phyloP scores from a whole-genome alignment of 2,797 vertebrate species.

The Aplochiton taeniatus region DNA sequence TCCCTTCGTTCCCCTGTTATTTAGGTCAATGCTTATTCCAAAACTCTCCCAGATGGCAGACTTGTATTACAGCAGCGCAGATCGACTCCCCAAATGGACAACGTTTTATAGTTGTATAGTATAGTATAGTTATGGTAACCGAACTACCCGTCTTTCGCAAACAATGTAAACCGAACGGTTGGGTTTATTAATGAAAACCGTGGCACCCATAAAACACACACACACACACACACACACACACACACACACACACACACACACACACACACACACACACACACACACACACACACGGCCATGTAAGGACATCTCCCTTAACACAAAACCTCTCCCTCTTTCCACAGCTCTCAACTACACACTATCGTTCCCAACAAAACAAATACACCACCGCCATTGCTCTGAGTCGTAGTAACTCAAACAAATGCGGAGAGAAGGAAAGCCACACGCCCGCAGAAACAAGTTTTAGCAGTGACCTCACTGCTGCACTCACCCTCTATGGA shows the following conservation, averaged over 20 bases:
- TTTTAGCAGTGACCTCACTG: constrained; percentile 62
- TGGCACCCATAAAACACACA: background rate
- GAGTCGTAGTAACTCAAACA: constrained; percentile 62
- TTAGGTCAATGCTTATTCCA: no score
- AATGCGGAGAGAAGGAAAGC: constrained; percentile 70
- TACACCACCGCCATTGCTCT: constrained; percentile 45
- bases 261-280: constrained; percentile 15
- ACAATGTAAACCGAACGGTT: no score
- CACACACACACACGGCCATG: constrained; percentile 59
- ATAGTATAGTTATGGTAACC: no score
- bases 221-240: background rate
- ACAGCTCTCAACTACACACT: constrained; percentile 54
- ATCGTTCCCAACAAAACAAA: constrained; percentile 72
- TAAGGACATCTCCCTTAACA: constrained; percentile 67
- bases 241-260: constrained; percentile 21
- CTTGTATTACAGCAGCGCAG: no score
- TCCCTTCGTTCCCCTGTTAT: no score
- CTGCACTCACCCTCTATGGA: constrained; percentile 61
- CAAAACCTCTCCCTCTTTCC: constrained; percentile 45
- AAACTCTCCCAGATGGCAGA: no score
- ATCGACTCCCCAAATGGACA: no score
- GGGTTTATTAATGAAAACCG: no score
- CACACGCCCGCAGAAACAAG: constrained; percentile 57
- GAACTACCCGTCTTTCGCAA: no score
- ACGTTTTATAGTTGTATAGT: no score